phyloP scores from a whole-genome alignment of 2,113 vertebrate genomes.

The Pseudopodoces humilis region DNA sequence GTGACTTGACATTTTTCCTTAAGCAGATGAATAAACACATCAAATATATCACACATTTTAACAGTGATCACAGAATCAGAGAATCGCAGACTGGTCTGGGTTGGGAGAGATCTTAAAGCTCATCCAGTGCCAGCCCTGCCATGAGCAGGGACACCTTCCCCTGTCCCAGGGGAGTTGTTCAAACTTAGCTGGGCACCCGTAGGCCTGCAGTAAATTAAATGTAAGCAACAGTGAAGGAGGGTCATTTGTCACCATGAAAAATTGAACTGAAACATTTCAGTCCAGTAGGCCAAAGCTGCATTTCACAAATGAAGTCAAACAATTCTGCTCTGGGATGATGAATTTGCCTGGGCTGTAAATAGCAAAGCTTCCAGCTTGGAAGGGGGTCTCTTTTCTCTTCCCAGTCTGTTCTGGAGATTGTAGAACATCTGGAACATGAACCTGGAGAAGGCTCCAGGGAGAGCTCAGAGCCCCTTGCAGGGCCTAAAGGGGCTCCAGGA shows the following conservation, averaged over 20 bases:
- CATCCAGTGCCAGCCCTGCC: neutral
- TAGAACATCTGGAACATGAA: neutral
- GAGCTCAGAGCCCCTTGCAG: neutral
- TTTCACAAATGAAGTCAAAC: neutral
- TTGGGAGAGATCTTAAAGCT: neutral
- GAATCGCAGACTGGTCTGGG: neutral
- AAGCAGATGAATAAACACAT: neutral
- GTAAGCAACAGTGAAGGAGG: neutral
- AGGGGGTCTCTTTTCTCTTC: neutral
- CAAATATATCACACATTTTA: neutral
- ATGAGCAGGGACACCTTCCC: neutral
- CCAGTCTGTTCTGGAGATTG: neutral
- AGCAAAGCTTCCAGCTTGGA: neutral
- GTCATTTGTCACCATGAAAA: neutral
- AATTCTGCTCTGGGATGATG: neutral
- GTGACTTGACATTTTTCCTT: neutral
- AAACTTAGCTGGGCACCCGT: neutral
- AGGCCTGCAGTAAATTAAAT: neutral
- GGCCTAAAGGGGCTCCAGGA: neutral
- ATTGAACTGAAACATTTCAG: neutral
- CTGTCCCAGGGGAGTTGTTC: neutral
- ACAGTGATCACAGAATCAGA: neutral
- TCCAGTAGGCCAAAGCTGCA: neutral
- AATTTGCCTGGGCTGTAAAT: neutral
- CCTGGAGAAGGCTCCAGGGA: neutral